A percentile compares a stretch with the other conserved stretches of the same genome.
Conservation (phyloP, 2,113 vertebrate genomes). For the Ameiurus melas region DNA sequence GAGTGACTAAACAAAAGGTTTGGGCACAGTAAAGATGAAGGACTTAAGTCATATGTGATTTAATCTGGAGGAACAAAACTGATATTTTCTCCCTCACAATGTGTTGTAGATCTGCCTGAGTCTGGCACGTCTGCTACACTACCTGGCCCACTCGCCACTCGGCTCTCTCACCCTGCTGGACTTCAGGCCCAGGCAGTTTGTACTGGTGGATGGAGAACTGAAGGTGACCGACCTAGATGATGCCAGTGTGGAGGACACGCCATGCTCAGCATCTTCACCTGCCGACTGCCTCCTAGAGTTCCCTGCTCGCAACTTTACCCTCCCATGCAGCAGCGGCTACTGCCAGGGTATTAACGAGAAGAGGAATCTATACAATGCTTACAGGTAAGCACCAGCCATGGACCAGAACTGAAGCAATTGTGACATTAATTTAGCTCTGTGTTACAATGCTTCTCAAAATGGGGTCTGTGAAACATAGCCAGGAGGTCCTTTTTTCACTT, state of each 20-base stretch:
- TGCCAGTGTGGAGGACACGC: constrained; percentile 79
- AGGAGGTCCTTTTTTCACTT: not conserved
- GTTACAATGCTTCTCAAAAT: not conserved
- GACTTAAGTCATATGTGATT: not conserved
- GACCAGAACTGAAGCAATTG: not conserved
- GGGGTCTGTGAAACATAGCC: not conserved
- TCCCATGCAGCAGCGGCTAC: constrained; percentile 77
- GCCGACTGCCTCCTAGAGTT: constrained; percentile 80
- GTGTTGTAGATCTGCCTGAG: constrained; percentile 80
- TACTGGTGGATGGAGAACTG: constrained; percentile 82
- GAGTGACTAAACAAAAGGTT: not conserved
- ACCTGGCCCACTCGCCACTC: constrained; percentile 85
- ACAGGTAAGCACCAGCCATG: constrained; percentile 70
- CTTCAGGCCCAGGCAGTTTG: constrained; percentile 89
- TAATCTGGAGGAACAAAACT: not conserved
- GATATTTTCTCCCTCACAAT: not conserved
- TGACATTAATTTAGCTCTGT: not conserved
- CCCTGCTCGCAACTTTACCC: constrained; percentile 84
- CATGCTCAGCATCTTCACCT: constrained; percentile 69
- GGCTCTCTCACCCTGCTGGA: constrained; percentile 86
- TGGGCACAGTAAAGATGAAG: not conserved
- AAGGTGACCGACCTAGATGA: constrained; percentile 88
- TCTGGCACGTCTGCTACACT: constrained; percentile 82
- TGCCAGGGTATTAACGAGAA: constrained; percentile 86
- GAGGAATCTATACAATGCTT: constrained; percentile 89